Base-by-base conservation (phyloP, 2,797 vertebrate genomes). In the Momotus momota region DNA sequence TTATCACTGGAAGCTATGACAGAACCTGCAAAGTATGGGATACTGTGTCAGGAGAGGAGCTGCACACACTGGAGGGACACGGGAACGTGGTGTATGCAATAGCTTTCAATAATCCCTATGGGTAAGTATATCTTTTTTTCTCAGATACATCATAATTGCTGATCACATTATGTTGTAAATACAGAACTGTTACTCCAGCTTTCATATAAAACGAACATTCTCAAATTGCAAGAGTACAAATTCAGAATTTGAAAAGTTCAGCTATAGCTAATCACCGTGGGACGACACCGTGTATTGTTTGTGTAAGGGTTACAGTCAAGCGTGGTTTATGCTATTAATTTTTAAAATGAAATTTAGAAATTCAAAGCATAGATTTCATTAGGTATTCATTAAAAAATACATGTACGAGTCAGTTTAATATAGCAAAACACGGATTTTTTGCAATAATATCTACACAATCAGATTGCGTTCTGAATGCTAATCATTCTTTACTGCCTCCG, bases 1-100 rank as follows among this genome's bases (percentile, higher is more conserved):
- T 99, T 94, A 99, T 99, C 96, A 99, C 99, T n/a, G 99, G 99
- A 75, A 99, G 99, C 98, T 99, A 99, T 77, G 99, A 99, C 88
- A 98, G 99, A 96, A 99, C 99, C 2, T 99, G 99, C 93, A 99
- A 98, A 97, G 95, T 99, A 35, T 99, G 99, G 99, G 99, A 99
- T 97, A 99, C 99, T 0, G 97, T 97, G 9, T 99, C 99, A 3
- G 99, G 99, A 94, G 98, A 98, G 55, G 99, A 99, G 85, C 98
- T 99, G 22, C 98, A 70, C 54, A 98, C 97, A 0, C 97, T 99
- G 77, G 98, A 99, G 87, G 99, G 99, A 29, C 99, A 99, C 93
- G 97, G 97, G 95, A 99, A 99, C 0, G 99, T 99, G 92, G 99
- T 99, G 15, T 99, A 99, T 48, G 98, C 99, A 70, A 97, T 99